Conservation (phyloP, 92 coral and sea anemone species). For the Isaurus tuberculatus region DNA sequence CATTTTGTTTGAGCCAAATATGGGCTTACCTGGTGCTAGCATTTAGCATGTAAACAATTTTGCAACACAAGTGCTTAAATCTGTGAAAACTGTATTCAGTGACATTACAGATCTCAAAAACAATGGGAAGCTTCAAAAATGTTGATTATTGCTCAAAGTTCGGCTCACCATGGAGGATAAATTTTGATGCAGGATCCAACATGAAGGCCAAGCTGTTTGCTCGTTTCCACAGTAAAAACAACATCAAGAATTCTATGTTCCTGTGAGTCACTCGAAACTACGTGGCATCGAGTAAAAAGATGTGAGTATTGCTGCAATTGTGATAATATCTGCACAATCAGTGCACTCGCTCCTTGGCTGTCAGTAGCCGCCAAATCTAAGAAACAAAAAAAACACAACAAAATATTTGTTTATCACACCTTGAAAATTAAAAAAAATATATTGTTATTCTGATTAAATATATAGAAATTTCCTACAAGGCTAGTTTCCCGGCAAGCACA, state of each 20-base stretch:
- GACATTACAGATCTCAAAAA: too few species aligned
- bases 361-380: background rate
- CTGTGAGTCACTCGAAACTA: conserved; percentile 45
- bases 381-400: background rate
- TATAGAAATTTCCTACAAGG: too few species aligned
- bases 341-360: conserved; percentile 22
- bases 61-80: too few species aligned
- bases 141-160: too few species aligned
- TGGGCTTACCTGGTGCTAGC: too few species aligned
- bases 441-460: background rate
- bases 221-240: conserved; percentile 65
- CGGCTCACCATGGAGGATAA: conserved; percentile 85
- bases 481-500: too few species aligned
- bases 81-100: too few species aligned
- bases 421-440: too few species aligned
- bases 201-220: conserved; percentile 60
- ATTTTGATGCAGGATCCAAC: conserved; percentile 70
- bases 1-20: too few species aligned
- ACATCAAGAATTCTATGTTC: conserved; percentile 55
- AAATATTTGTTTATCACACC: background rate
- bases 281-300: conserved; percentile 69
- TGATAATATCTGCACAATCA: conserved; percentile 67
- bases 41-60: too few species aligned
- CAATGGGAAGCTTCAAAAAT: too few species aligned
- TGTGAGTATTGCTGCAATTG: conserved; percentile 61